A percentile compares a stretch with the other conserved stretches of the same genome.
These are phyloP conservation scores for Periplaneta americana DNA, from an alignment of 1,140 invertebrate species.

Conservation along the genomic window DNA sequence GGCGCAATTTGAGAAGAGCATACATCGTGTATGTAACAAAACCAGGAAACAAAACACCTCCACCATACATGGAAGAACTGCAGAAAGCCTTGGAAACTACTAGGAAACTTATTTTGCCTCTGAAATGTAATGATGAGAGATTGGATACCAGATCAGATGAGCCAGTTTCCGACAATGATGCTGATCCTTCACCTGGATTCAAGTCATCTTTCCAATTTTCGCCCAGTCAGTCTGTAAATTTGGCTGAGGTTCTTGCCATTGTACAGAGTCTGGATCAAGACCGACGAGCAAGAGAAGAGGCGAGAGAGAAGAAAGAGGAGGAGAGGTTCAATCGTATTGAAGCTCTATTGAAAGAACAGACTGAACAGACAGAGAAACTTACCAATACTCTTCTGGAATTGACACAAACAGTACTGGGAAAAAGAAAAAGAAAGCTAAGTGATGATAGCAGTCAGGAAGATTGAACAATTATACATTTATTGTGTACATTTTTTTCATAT, in stretches of 20 bases:
- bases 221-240: background rate
- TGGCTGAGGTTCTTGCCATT: background rate
- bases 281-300: background rate
- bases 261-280: background rate
- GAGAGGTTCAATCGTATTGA: background rate
- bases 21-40: constrained; percentile 4
- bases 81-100: constrained; percentile 3
- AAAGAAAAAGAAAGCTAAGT: background rate
- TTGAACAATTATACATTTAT: too few relatives aligned
- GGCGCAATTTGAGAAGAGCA: constrained; percentile 3
- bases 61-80: constrained; percentile 3
- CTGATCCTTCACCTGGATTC: background rate
- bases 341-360: background rate
- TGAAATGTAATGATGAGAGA: background rate
- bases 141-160: background rate
- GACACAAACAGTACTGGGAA: background rate
- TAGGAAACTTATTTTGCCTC: background rate
- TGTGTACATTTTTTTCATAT: too few relatives aligned
- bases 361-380: background rate
- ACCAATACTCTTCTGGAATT: background rate
- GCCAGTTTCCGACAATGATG: background rate
- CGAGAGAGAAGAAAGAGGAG: background rate
- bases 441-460: background rate
- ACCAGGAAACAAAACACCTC: background rate
- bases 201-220: background rate